Conservation (phyloP, 1,140 invertebrate species). For the Amyelois transitella region DNA sequence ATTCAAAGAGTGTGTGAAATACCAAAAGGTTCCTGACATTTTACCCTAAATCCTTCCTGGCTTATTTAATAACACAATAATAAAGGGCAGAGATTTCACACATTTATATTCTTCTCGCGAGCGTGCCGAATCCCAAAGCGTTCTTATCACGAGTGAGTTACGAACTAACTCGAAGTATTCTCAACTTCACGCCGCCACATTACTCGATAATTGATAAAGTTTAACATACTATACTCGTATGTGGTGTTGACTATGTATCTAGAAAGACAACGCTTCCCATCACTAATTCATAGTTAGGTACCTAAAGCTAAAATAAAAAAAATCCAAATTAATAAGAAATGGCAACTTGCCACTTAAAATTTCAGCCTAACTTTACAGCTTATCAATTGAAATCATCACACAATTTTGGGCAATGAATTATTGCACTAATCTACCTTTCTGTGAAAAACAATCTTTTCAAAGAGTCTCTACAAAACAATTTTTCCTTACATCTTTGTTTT, state of each 20-base stretch:
- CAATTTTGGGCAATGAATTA: too few species aligned
- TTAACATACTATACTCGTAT: conserved; percentile 40
- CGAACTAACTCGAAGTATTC: conserved; percentile 36
- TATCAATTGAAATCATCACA: too few species aligned
- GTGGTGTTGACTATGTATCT: neutral
- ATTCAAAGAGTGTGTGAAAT: neutral
- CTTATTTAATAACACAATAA: neutral
- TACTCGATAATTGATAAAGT: conserved; percentile 64
- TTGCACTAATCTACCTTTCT: too few species aligned
- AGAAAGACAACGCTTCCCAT: neutral
- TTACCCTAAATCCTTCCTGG: neutral
- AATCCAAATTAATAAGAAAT: too few species aligned
- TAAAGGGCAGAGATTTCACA: neutral
- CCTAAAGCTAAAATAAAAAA: neutral
- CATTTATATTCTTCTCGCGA: neutral
- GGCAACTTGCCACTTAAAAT: too few species aligned
- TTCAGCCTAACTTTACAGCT: too few species aligned
- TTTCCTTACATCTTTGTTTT: too few species aligned
- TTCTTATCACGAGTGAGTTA: conserved; percentile 28
- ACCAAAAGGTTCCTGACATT: neutral
- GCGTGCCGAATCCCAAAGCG: conserved; percentile 2
- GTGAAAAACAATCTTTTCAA: too few species aligned
- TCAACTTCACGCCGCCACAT: conserved; percentile 40
- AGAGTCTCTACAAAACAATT: too few species aligned
- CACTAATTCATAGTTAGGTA: neutral